A percentile compares a stretch with the other conserved stretches of the same genome.
Conservation (phyloP, 1,140 invertebrate genomes). For the Pachyrhynchus sulphureomaculatus region DNA sequence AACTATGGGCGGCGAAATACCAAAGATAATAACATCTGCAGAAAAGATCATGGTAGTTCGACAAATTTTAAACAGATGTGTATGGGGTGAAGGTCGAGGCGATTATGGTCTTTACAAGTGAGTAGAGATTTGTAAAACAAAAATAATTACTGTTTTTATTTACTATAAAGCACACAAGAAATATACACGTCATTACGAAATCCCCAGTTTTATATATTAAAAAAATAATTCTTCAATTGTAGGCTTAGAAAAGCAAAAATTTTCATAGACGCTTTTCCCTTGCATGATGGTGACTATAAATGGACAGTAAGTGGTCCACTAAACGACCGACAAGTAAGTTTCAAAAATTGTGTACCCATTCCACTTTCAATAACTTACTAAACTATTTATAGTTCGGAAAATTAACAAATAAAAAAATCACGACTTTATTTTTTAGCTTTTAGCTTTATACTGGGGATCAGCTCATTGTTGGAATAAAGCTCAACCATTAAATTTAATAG, state of each 20-base stretch:
- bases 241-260: constrained; percentile 58
- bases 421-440: constrained; percentile 33
- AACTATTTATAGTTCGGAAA: no score
- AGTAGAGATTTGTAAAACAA: no score
- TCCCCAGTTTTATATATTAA: no score
- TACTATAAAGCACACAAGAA: no score
- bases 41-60: constrained; percentile 40
- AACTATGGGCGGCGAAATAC: constrained; percentile 25
- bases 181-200: no score
- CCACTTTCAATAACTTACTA: not conserved
- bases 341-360: not conserved
- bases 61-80: constrained; percentile 33
- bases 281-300: constrained; percentile 59
- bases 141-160: no score
- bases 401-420: not conserved
- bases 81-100: constrained; percentile 33
- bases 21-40: constrained; percentile 31
- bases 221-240: no score
- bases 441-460: constrained; percentile 44
- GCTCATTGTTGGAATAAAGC: constrained; percentile 57
- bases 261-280: constrained; percentile 62
- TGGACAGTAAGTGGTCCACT: constrained; percentile 49
- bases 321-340: constrained; percentile 45
- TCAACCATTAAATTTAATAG: constrained; percentile 46
- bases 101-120: constrained; percentile 56